Base-by-base conservation (phyloP, 2,888 invertebrate genomes). In the Dromius quadrimaculatus region DNA sequence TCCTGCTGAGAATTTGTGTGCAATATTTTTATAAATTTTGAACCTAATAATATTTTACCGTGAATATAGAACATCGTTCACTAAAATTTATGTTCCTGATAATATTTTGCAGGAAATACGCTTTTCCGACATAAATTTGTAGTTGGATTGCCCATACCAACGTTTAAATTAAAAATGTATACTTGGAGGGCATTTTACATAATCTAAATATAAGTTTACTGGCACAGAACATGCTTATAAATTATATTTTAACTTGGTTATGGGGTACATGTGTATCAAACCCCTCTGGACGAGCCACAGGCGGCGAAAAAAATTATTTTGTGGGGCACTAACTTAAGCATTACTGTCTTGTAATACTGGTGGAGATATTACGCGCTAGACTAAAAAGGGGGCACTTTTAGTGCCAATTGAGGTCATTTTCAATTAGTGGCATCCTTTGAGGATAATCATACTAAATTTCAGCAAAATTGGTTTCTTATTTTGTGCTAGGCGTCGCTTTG, bases 151-250 rank as follows among this genome's bases (percentile, higher is more conserved):
- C 34, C n/a, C 9, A 34, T 15, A 11, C 22, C 20, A 11, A 13
- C 20, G 59, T 59, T 34, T 59, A 59, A 59, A 59, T 59, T 59
- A 59, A 59, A 59, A 59, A 59, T 59, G 59, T 59, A 59, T 59
- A 28, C 19, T 8, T n/a, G 5, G 5, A 2, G 38, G 34, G 17
- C 15, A 20, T 65, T 47, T 19, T 50, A 34, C 50, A 50, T 50
- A 65, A 65, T 65, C 50, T 50, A 65, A 65, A 65, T 65, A 50
- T 65, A 65, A 65, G 47, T 50, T 50, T 45, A 28, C 43, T 17
- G 63, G 32, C 32, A 41, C 22, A 22, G 65, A 17, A 36, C 34
- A 57, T 32, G 34, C 22, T 65, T 50, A 50, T 65, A 65, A 65
- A 65, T 65, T 47, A 50, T 65, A 43, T 65, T 32, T 20, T 65